Base-by-base conservation (phyloP, 92 coral and sea anemone species). In the Palythoa heliodiscus region DNA sequence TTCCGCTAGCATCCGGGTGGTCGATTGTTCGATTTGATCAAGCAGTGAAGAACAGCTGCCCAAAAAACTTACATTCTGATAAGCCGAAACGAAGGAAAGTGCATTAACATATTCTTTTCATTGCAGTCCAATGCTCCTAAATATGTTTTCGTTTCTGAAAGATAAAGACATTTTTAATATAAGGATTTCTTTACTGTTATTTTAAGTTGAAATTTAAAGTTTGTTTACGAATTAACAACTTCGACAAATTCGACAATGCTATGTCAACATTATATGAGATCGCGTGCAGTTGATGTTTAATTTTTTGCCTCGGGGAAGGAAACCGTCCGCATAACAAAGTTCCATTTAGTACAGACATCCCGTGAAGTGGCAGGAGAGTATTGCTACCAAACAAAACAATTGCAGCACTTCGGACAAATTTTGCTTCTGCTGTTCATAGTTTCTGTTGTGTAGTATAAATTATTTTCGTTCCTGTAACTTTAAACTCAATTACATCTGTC, bases 21-120 rank as follows among this genome's bases (percentile, higher is more conserved):
- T 63, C 38, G 73, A 79, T 79, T 78, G 72, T 78, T 40, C 58
- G 61, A 25, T 20, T 7, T 38, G 40, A 23, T 20, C 83, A 12
- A 25, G 71, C 83, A 63, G 83, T 78, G 55, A 61, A 39, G 17
- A 48, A 48, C 83, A 78, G 72, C 70, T 78, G 83, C 52, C 17
- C 7, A 20, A 58, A 39, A 29, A 25, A 35, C 24, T 55, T 76
- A 20, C 35, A 52, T 57, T n/a, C 11, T n/a, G 37, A 60, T n/a
- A 61, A 38, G 38, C 11, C 53, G 71, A 78, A 63, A 39, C 63
- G 37, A 19, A 47, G 38, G 23, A 11, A 50, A 8, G 16, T 0
- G 37, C 14, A 24, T 22, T 50, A 50, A 8, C n/a, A 20, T 71
- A 16, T 7, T 39, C 12, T 38, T 37, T 11, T 15, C 20, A 52